phyloP scores from a whole-genome alignment of 2,797 vertebrate species.

The Florisuga fusca region DNA sequence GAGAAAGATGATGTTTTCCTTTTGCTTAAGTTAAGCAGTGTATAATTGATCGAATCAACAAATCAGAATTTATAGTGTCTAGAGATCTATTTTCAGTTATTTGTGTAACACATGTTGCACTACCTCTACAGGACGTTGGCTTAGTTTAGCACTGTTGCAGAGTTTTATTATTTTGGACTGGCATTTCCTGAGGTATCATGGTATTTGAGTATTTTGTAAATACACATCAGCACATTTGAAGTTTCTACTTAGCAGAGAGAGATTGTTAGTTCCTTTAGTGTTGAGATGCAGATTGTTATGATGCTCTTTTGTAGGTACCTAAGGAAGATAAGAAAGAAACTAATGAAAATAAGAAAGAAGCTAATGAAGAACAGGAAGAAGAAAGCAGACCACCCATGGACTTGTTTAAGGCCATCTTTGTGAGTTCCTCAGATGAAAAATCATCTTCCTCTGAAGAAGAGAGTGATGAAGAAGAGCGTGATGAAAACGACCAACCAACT shows the following conservation, averaged over 20 bases:
- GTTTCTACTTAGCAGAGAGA: not conserved
- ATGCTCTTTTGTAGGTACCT: constrained; percentile 23
- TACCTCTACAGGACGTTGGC: not conserved
- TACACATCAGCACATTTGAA: not conserved
- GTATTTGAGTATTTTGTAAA: not conserved
- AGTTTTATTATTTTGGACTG: not conserved
- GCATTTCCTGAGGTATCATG: not conserved
- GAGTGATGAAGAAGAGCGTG: constrained; percentile 76
- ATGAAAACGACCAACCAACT: constrained; percentile 54
- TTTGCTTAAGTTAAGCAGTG: not conserved
- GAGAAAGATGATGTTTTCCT: not conserved
- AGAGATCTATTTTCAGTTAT: not conserved
- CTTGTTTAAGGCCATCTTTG: constrained; percentile 96
- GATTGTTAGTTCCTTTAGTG: not conserved
- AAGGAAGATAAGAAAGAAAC: not conserved
- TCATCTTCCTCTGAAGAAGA: constrained; percentile 90
- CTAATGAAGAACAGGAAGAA: constrained; percentile 68
- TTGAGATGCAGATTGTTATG: not conserved
- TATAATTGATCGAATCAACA: not conserved
- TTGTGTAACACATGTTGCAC: not conserved
- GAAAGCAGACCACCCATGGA: constrained; percentile 90
- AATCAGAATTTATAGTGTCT: not conserved
- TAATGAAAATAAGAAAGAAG: not conserved
- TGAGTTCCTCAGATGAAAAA: constrained; percentile 90
- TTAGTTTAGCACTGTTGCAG: not conserved